Evolutionary conservation across 2,113 vertebrate species (phyloP).

Genomic region (Pavo muticus): DNA sequence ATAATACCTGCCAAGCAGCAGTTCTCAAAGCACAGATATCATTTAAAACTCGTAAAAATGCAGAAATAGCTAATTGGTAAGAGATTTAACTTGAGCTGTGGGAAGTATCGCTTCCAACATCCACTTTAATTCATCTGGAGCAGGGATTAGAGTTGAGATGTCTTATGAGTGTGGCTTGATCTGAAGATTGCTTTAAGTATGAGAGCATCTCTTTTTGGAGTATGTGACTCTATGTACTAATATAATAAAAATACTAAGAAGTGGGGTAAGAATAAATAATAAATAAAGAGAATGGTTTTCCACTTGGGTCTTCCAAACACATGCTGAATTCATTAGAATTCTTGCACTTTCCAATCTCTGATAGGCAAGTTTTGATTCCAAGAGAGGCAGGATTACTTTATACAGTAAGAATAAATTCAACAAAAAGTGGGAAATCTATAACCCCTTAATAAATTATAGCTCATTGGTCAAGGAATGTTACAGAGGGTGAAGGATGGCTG

Average conservation of each 20-base stretch:
- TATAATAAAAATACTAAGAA: no score
- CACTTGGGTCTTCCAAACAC: background rate
- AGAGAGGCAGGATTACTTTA: background rate
- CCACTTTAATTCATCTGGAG: background rate
- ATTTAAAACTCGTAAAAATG: constrained; percentile 34
- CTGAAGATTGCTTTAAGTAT: background rate
- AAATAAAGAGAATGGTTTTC: background rate
- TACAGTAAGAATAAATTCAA: background rate
- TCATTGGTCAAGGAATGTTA: background rate
- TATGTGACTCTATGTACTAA: background rate
- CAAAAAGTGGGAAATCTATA: background rate
- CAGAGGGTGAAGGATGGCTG: rapidly evolving
- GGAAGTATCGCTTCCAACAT: background rate
- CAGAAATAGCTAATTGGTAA: background rate
- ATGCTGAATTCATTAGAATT: background rate
- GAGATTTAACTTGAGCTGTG: background rate
- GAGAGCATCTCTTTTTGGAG: background rate
- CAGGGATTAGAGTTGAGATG: background rate
- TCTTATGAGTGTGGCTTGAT: background rate
- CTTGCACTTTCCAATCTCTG: background rate
- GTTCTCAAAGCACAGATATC: background rate
- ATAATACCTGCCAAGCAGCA: background rate
- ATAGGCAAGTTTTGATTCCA: rapidly evolving
- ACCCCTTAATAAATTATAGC: background rate
- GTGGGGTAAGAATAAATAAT: background rate